Evolutionary conservation across 2,797 vertebrate genomes (phyloP).

Genomic region (Notolabrus celidotus): DNA sequence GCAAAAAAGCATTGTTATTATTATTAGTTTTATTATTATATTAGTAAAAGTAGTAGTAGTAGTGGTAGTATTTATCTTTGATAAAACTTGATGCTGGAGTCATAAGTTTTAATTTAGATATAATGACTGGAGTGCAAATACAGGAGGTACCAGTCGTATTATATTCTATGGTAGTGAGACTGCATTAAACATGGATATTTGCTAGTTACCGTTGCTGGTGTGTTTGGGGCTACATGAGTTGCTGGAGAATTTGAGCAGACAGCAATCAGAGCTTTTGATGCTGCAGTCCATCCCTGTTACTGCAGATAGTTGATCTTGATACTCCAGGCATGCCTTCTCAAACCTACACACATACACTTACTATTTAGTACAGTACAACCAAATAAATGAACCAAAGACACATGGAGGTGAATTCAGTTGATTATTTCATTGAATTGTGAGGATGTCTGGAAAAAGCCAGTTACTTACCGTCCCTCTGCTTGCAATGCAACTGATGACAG

Average conservation of each 20-base stretch:
- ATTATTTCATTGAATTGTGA: not conserved
- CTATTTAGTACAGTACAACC: not conserved
- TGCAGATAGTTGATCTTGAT: constrained; percentile 95
- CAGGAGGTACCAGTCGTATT: not conserved
- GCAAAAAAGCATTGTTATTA: no score
- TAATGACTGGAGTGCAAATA: not conserved
- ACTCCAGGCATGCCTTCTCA: constrained; percentile 95
- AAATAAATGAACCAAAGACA: not conserved
- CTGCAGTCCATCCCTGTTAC: constrained; percentile 95
- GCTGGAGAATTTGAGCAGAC: constrained; percentile 89
- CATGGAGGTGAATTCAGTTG: not conserved
- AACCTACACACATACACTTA: constrained; percentile 83
- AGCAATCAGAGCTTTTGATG: constrained; percentile 89
- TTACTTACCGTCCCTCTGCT: constrained; percentile 93
- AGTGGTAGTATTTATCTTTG: no score
- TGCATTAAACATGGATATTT: no score
- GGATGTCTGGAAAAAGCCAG: accelerated
- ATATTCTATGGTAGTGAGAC: no score
- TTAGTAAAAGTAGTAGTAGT: no score
- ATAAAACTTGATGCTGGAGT: no score
- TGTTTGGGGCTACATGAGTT: constrained; percentile 94
- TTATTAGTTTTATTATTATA: no score
- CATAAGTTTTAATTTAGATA: no score
- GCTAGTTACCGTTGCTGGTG: constrained; percentile 86
- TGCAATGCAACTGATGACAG: constrained; percentile 94